Evolutionary conservation across 1,140 invertebrate genomes (phyloP), one percentile per base, ranked within the genome.

Genomic region (Drosophila littoralis): DNA sequence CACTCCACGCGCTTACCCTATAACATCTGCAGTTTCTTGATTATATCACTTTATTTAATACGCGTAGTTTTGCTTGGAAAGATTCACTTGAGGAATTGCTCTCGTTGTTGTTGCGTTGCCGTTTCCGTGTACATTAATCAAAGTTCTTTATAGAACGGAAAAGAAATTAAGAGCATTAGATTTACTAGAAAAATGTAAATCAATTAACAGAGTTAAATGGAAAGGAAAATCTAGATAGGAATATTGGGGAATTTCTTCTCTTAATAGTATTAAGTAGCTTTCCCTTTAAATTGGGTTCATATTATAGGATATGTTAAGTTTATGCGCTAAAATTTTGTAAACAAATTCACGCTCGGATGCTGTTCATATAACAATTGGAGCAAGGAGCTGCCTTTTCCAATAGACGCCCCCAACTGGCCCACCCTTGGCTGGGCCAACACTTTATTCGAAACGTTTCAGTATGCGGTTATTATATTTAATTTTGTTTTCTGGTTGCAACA

Each of bases 1-100:
- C 45, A 52, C 38, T 59, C 48, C 6, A 8, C 15, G 17, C 46
- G 55, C 8, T 60, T 33, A n/a, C 48, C 42, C 70, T 77, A 70
- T 58, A 75, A 54, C 80, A 83, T 85, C 46, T 69, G 63, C 67
- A 66, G 57, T 28, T 63, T 8, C 22, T 65, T 65, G 57, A 61
- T 54, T 71, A 72, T 75, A 54, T 71, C 64, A 67, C 71, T 70
- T 64, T 69, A 28, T 64, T 35, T 42, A 32, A 46, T 61, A 40
- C 32, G 50, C 50, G 70, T 48, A 50, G 36, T 73, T 65, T 71
- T 61, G 22, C 22, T 22, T 22, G 22, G 71, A 76, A 70, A 66
- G 72, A 81, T 67, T 71, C 77, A 78, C 78, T 85, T 72, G 74
- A 91, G 80, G 76, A 88, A 91, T 91, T 83, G 83, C 88, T 83